Percentiles rank a stretch among this genome's conserved stretches.
Conservation (phyloP, 2,888 invertebrate genomes). For the Beris chalybata region DNA sequence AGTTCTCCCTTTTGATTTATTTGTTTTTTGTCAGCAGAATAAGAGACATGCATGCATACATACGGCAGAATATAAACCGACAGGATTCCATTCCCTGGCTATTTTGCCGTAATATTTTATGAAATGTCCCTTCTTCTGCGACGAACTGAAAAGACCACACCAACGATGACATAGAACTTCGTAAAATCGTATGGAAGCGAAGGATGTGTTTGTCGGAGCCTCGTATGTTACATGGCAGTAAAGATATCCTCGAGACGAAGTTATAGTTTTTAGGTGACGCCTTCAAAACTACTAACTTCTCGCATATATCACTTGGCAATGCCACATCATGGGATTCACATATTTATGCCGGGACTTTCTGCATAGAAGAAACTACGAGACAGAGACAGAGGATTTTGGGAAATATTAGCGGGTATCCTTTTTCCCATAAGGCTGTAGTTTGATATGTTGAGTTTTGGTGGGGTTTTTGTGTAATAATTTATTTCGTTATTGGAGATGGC, state of each 20-base stretch:
- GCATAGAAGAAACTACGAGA: conserved; percentile 34
- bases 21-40: conserved; percentile 41
- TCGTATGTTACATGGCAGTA: conserved; percentile 33
- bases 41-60: conserved; percentile 37
- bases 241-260: conserved; percentile 38
- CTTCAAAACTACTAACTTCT: conserved; percentile 43
- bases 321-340: conserved; percentile 40
- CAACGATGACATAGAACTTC: too few relatives aligned
- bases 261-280: conserved; percentile 42
- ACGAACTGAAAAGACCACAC: too few relatives aligned
- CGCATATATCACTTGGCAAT: conserved; percentile 43
- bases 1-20: conserved; percentile 38
- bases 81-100: conserved; percentile 13
- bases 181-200: too few relatives aligned
- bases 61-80: conserved; percentile 13
- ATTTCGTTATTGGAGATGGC: conserved; percentile 37
- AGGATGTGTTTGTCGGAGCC: conserved; percentile 2
- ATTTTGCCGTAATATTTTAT: conserved; percentile 27
- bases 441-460: not conserved
- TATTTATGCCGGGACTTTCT: conserved; percentile 38
- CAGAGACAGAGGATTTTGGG: conserved; percentile 17
- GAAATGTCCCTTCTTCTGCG: not conserved
- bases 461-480: conserved; percentile 16
- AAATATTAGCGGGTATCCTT: not conserved
- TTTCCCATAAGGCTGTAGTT: not conserved